A percentile compares a stretch with the other conserved stretches of the same genome.
Evolutionary conservation across 2,113 vertebrate species (phyloP).

Genomic region (Cervus canadensis): DNA sequence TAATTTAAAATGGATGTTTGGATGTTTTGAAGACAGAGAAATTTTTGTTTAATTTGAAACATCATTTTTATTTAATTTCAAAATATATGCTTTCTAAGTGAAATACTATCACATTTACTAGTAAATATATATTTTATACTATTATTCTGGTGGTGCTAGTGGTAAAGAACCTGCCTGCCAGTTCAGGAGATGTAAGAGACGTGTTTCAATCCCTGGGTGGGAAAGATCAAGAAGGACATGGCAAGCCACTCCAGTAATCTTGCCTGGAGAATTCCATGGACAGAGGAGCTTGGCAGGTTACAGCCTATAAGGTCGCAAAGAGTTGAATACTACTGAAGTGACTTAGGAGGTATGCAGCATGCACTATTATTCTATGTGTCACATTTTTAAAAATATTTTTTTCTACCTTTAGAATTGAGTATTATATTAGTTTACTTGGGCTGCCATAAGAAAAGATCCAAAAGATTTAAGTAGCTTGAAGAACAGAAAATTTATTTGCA

Average conservation of each 20-base stretch:
- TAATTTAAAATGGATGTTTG: neutral
- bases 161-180: neutral
- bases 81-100: neutral
- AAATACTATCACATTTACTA: neutral
- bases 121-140: neutral
- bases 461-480: neutral
- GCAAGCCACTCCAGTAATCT: neutral
- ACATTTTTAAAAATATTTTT: neutral
- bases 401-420: neutral
- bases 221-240: neutral
- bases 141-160: neutral
- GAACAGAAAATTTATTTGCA: neutral
- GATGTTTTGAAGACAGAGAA: neutral
- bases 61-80: neutral
- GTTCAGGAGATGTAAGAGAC: neutral
- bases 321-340: neutral
- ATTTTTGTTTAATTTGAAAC: neutral
- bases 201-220: accelerated
- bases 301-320: accelerated
- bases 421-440: neutral
- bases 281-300: neutral
- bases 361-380: neutral
- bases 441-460: neutral
- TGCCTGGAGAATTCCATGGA: neutral
- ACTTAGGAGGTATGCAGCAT: neutral